Evolutionary conservation across 2,113 vertebrate species (phyloP).

Genomic region (Cephalopholis sonnerati): DNA sequence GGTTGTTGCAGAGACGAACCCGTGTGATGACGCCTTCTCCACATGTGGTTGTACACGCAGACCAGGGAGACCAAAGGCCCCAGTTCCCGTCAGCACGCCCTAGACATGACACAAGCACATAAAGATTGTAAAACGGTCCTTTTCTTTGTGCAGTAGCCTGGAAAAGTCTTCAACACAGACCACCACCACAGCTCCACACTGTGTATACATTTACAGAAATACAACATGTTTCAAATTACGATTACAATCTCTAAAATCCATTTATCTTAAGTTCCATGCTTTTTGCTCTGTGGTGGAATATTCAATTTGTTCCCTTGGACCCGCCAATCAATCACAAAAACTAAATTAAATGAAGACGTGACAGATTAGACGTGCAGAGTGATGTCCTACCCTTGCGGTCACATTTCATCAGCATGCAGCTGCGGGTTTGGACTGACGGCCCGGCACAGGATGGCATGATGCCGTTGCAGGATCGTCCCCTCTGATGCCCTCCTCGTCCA

Average conservation of each 20-base stretch:
- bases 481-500: constrained; percentile 93
- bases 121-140: background rate
- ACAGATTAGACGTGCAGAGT: constrained; percentile 19
- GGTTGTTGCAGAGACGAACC: constrained; percentile 94
- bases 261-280: constrained; percentile 28
- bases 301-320: constrained; percentile 14
- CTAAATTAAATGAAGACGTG: constrained; percentile 4
- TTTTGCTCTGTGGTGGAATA: constrained; percentile 17
- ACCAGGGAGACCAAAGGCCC: constrained; percentile 99
- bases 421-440: constrained; percentile 94
- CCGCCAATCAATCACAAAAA: constrained; percentile 17
- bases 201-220: constrained; percentile 10
- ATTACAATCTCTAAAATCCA: constrained; percentile 39
- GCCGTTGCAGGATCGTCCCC: constrained; percentile 94
- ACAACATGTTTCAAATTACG: constrained; percentile 60
- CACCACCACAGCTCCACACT: constrained; percentile 2
- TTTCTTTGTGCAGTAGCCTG: background rate
- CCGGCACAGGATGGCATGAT: constrained; percentile 90
- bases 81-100: constrained; percentile 91
- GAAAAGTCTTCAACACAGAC: constrained; percentile 17
- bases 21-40: constrained; percentile 91
- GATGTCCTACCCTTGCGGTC: constrained; percentile 89
- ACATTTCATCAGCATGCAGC: constrained; percentile 91
- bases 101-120: constrained; percentile 67
- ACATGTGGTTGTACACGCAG: constrained; percentile 93